Conservation (phyloP, 2,797 vertebrate genomes). For the Myotis planiceps region DNA sequence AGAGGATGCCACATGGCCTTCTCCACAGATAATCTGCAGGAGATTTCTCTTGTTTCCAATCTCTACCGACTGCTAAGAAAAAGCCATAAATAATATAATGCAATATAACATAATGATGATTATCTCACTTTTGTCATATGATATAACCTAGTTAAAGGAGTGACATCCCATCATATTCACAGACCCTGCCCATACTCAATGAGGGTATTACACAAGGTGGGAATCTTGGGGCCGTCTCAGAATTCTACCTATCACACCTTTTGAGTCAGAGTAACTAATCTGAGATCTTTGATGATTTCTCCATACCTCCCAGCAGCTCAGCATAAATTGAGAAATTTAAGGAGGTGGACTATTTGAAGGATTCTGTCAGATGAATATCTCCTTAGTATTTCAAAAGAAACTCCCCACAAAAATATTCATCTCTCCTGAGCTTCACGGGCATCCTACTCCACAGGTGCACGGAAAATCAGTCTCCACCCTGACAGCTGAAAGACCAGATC, state of each 20-base stretch:
- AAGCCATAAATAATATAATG: background rate
- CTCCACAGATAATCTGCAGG: background rate
- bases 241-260: background rate
- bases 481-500: slow-evolving; percentile 45
- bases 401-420: background rate
- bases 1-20: background rate
- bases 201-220: background rate
- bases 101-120: background rate
- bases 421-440: background rate
- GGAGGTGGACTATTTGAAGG: background rate
- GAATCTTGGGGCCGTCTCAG: background rate
- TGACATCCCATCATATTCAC: background rate
- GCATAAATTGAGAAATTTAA: background rate
- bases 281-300: background rate
- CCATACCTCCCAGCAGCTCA: background rate
- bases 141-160: background rate
- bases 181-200: background rate
- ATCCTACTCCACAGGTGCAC: background rate
- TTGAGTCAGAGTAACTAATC: background rate
- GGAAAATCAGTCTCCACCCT: slow-evolving; percentile 27
- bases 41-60: background rate
- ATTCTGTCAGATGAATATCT: background rate
- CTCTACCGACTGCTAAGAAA: background rate
- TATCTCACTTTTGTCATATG: background rate
- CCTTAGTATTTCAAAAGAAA: background rate